Evolutionary conservation across 1,140 invertebrate genomes (phyloP).

Genomic region (Dendrolimus kikuchii): DNA sequence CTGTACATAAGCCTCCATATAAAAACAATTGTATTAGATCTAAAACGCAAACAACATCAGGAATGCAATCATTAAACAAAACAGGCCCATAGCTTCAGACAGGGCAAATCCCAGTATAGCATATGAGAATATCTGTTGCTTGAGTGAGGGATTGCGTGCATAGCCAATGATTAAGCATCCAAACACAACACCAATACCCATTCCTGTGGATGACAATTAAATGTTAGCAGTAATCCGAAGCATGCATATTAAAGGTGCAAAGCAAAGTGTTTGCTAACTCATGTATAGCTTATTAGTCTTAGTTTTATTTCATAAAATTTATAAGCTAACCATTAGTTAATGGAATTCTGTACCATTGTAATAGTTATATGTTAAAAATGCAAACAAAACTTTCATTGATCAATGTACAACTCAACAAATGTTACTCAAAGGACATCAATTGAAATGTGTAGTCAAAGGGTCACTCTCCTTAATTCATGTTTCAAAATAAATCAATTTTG

Average conservation of each 20-base stretch:
- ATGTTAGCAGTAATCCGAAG: background rate
- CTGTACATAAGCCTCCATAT: slow-evolving; percentile 28
- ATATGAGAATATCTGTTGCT: slow-evolving; percentile 95
- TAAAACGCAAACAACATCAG: slow-evolving; percentile 88
- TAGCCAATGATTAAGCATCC: slow-evolving; percentile 93
- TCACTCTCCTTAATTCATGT: too few relatives aligned
- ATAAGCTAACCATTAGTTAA: background rate
- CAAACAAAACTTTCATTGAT: too few relatives aligned
- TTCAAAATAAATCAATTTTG: too few relatives aligned
- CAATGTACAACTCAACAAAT: too few relatives aligned
- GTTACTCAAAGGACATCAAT: too few relatives aligned
- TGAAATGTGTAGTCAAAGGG: too few relatives aligned
- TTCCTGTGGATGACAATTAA: slow-evolving; percentile 74
- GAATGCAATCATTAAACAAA: slow-evolving; percentile 97
- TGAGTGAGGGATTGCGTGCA: slow-evolving; percentile 93
- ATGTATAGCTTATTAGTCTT: background rate
- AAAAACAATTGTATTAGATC: slow-evolving; percentile 34
- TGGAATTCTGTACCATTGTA: background rate
- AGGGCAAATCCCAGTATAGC: slow-evolving; percentile 95
- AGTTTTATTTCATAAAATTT: background rate
- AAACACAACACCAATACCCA: slow-evolving; percentile 95
- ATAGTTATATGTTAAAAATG: background rate
- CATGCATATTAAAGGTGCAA: too few relatives aligned
- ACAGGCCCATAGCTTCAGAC: slow-evolving; percentile 96
- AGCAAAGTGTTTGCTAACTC: too few relatives aligned